A percentile compares a stretch with the other conserved stretches of the same genome.
These are phyloP conservation scores for Hyposoter didymator DNA, from an alignment of 2,888 invertebrate species.

Conservation along the genomic window DNA sequence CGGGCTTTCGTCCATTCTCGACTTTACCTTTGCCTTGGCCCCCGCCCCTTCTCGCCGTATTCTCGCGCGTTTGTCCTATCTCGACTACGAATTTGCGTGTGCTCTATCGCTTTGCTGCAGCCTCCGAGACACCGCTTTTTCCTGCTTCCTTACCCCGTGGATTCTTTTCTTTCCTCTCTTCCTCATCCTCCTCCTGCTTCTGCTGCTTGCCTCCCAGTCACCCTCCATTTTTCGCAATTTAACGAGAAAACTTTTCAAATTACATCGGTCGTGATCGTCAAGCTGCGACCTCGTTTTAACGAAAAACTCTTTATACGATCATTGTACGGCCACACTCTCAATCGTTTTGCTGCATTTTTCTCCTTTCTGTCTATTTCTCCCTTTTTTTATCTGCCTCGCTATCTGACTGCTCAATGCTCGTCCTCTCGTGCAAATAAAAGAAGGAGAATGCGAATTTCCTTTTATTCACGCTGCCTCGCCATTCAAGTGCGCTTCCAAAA, in stretches of 20 bases:
- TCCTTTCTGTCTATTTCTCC: slow-evolving; percentile 31
- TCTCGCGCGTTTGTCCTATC: slow-evolving; percentile 36
- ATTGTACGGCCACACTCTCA: slow-evolving; percentile 50
- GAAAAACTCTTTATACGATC: slow-evolving; percentile 62
- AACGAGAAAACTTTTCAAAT: slow-evolving; percentile 83
- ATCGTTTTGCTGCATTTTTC: slow-evolving; percentile 37
- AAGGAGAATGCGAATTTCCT: neutral
- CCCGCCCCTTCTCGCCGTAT: slow-evolving; percentile 13
- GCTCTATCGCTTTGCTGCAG: slow-evolving; percentile 28
- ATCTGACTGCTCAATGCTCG: slow-evolving; percentile 15
- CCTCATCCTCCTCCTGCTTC: slow-evolving; percentile 51
- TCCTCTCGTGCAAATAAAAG: slow-evolving; percentile 42
- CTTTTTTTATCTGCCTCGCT: slow-evolving; percentile 25
- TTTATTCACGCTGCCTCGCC: slow-evolving; percentile 33
- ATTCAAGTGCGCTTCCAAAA: slow-evolving; percentile 21
- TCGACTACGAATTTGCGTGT: slow-evolving; percentile 48
- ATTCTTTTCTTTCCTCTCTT: slow-evolving; percentile 32
- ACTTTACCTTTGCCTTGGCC: slow-evolving; percentile 27
- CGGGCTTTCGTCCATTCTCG: slow-evolving; percentile 50
- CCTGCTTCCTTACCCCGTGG: slow-evolving; percentile 46
- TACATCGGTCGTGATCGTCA: slow-evolving; percentile 73
- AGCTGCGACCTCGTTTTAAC: slow-evolving; percentile 68
- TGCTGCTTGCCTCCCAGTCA: slow-evolving; percentile 61
- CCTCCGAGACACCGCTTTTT: slow-evolving; percentile 55
- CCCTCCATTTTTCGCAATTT: slow-evolving; percentile 77